Evolutionary conservation across 30 jellyfish, hydroid and myxozoan genomes (phyloP).

Genomic region (Hydractinia symbiolongicarpus): DNA sequence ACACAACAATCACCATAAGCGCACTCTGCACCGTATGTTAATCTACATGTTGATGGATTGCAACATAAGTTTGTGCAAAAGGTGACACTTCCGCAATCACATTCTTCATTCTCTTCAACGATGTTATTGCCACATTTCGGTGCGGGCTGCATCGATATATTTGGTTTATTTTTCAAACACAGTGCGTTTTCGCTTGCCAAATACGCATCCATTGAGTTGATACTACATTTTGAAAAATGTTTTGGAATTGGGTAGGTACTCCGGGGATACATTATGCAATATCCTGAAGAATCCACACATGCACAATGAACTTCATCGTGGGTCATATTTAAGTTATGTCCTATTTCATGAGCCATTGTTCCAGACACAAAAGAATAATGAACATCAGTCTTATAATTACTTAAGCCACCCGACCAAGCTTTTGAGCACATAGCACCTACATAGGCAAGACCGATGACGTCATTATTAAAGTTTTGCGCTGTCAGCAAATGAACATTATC

Average conservation of each 20-base stretch:
- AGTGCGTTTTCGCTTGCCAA: background rate
- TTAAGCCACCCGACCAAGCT: background rate
- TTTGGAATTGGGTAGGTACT: background rate
- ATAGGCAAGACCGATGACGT: slow-evolving; percentile 48
- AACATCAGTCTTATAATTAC: background rate
- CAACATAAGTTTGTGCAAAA: slow-evolving; percentile 16
- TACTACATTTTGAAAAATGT: background rate
- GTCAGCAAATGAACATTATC: slow-evolving; percentile 8
- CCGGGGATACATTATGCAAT: slow-evolving; percentile 28
- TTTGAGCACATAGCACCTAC: slow-evolving; percentile 50
- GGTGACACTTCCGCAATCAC: slow-evolving; percentile 13
- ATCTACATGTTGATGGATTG: background rate
- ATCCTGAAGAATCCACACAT: slow-evolving; percentile 28
- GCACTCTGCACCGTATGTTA: background rate
- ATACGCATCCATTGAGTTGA: background rate
- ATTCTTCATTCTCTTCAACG: slow-evolving; percentile 8
- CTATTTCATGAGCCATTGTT: slow-evolving; percentile 77
- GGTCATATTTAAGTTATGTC: slow-evolving; percentile 67
- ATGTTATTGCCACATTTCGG: slow-evolving; percentile 9
- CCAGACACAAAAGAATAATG: slow-evolving; percentile 29
- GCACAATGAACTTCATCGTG: slow-evolving; percentile 49
- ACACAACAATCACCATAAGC: slow-evolving; percentile 1
- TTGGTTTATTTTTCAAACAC: background rate
- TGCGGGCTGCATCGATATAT: background rate
- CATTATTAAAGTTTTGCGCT: background rate